Conservation (phyloP, 1,140 invertebrate species). For the Heterodera carotae region DNA sequence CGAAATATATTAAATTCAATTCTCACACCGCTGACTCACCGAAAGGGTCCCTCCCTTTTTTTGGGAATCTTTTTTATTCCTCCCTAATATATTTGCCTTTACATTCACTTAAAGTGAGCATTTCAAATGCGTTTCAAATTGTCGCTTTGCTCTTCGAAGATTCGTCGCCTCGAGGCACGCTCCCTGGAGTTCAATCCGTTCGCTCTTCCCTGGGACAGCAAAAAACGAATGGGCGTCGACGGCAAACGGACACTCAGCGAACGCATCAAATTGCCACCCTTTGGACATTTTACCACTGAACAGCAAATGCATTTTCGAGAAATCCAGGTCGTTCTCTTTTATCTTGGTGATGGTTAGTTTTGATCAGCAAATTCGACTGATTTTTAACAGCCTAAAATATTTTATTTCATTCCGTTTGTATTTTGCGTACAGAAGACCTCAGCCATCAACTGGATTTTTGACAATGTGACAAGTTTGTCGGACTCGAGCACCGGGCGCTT, state of each 20-base stretch:
- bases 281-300: conserved; percentile 17
- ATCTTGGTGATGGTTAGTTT: no score
- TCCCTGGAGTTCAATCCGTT: conserved; percentile 20
- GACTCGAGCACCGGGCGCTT: background rate
- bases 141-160: background rate
- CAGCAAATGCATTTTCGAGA: conserved; percentile 21
- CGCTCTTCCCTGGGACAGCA: background rate
- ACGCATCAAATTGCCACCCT: conserved; percentile 21
- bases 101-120: background rate
- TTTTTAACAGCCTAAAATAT: no score
- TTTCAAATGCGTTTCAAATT: background rate
- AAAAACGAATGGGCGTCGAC: background rate
- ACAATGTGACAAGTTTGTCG: background rate
- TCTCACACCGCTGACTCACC: no score
- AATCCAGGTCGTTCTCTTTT: conserved; percentile 13
- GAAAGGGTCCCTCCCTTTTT: no score
- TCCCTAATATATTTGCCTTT: no score
- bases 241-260: conserved; percentile 1
- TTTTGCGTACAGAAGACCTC: background rate
- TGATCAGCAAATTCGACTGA: no score
- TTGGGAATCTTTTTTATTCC: no score
- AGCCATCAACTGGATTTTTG: background rate
- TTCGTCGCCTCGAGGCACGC: background rate
- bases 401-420: background rate
- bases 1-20: no score